phyloP scores from a whole-genome alignment of 2,113 vertebrate species.

The Bos taurus region ARS-UCD2.0 NC_037328.1:144381501-144382000 shows the following conservation, averaged over 20 bases:
- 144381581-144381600: slow-evolving; percentile 97
- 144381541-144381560: slow-evolving; percentile 85
- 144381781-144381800: not conserved
- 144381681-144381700: accelerated
- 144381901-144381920: not conserved
- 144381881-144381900: not conserved
- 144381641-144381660: accelerated
- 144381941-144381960: not conserved
- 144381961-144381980: not conserved
- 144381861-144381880: accelerated
- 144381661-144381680: not conserved
- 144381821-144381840: accelerated
- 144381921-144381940: accelerated
- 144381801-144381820: not conserved
- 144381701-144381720: not conserved
- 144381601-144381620: accelerated
- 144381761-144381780: accelerated
- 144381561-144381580: slow-evolving; percentile 81
- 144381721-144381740: accelerated
- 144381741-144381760: not conserved
- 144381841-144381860: accelerated
- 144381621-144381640: not conserved
- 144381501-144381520: slow-evolving; percentile 86
- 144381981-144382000: accelerated
- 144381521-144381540: slow-evolving; percentile 83